phyloP scores from a whole-genome alignment of 2,888 invertebrate genomes.

The Cerceris rybyensis region DNA sequence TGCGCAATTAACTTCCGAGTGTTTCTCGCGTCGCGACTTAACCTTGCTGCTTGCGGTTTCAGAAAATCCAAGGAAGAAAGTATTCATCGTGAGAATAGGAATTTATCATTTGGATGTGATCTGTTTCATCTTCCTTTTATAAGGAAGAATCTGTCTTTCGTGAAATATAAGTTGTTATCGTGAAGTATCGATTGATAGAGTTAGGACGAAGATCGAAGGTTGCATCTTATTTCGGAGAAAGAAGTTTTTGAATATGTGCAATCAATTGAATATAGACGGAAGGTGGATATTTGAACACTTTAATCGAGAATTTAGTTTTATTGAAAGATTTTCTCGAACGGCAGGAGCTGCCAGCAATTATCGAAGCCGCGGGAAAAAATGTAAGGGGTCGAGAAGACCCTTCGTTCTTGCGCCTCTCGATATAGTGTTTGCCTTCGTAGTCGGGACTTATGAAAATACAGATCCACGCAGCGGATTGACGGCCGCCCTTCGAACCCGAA shows the following conservation, averaged over 20 bases:
- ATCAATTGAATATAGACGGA: neutral
- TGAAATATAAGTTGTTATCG: no score
- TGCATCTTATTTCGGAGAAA: no score
- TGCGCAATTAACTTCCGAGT: no score
- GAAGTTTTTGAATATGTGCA: no score
- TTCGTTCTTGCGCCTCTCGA: conserved; percentile 34
- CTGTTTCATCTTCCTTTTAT: neutral
- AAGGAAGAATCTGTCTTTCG: no score
- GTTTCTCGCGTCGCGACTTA: no score
- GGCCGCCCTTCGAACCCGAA: conserved; percentile 52
- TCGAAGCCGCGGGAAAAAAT: conserved; percentile 7
- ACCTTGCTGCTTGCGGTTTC: no score
- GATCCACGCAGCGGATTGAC: conserved; percentile 57
- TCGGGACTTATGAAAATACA: conserved; percentile 63
- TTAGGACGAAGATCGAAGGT: no score
- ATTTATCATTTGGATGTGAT: neutral
- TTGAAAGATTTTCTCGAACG: conserved; percentile 23
- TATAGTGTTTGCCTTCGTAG: conserved; percentile 68
- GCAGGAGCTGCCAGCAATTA: conserved; percentile 20
- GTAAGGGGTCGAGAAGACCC: conserved; percentile 38
- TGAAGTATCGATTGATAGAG: no score
- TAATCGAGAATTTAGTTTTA: conserved; percentile 1
- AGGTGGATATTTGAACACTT: neutral
- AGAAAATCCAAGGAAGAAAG: no score
- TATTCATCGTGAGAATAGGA: neutral